Base-by-base conservation (phyloP, 2,113 vertebrate species). In the Myotis davidii region DNA sequence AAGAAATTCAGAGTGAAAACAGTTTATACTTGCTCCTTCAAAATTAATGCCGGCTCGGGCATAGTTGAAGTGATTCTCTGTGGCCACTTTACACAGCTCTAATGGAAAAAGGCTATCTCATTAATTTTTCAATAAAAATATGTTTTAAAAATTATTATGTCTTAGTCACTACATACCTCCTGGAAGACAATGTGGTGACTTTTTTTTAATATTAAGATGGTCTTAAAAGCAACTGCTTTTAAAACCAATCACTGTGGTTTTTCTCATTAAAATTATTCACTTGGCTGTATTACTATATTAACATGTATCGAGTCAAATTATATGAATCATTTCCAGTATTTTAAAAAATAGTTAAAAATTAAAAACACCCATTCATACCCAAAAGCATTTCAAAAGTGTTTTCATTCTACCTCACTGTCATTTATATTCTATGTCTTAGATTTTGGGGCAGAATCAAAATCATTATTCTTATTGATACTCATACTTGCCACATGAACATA, bases 381-480 rank as follows among this genome's bases (percentile, higher is more conserved):
- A 85, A 78, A 50, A 74, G 23, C 32, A 56, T 94, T 96, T 96
- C 10, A 64, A 91, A 88, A 90, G 42, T 77, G 5, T 54, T 54
- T 1, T 69, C 27, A 83, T 90, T 92, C 27, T 65, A 29, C 29
- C 29, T 74, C 45, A 64, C 39, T 56, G n/a, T 74, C 21, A 76
- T 86, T 91, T 70, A 50, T 50, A 25, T 64, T 89, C 7, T 20
- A 48, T 54, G 27, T 85, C 32, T 83, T 93, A 20, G 64, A 70
- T 90, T 79, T 67, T 67, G 12, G 61, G 65, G 10, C 32, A 77
- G 42, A 42, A 77, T 92, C 72, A 90, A 48, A 96, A 54, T 64
- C 32, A 56, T 91, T 73, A 52, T 78, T 96, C 13, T 64, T 64
- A 90, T 32, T 32, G 34, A 69, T 81, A 52, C 27, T 84, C 81